Evolutionary conservation across 23 tunicate genomes (phyloP).

Genomic region (Diplosoma virens): DNA sequence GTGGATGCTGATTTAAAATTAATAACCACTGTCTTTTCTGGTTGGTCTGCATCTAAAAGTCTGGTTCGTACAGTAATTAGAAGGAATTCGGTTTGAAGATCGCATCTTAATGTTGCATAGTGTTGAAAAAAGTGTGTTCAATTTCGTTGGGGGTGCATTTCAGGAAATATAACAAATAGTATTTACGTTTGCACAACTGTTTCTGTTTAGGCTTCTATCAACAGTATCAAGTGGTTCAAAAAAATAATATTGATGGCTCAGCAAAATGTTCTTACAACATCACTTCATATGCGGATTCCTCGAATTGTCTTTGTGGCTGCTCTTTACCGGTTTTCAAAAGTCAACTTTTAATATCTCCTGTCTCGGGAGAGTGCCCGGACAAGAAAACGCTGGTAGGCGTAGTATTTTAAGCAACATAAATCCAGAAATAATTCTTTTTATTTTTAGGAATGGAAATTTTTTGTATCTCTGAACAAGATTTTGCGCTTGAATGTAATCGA

Average conservation of each 20-base stretch:
- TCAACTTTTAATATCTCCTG: constrained; percentile 31
- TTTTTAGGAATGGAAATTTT: constrained; percentile 53
- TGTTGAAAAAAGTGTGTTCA: too few relatives aligned
- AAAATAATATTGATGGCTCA: neutral
- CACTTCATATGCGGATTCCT: neutral
- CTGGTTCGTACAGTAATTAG: too few relatives aligned
- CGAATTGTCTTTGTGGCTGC: constrained; percentile 43
- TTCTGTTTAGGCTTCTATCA: neutral
- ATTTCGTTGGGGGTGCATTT: too few relatives aligned
- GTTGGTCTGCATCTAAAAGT: too few relatives aligned
- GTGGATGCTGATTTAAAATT: too few relatives aligned
- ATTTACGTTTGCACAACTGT: too few relatives aligned
- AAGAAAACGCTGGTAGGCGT: neutral
- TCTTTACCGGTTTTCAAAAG: neutral
- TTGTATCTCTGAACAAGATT: constrained; percentile 35
- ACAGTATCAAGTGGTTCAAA: neutral
- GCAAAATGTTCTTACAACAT: neutral
- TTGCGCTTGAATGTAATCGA: constrained; percentile 32
- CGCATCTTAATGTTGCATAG: too few relatives aligned
- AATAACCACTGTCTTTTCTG: too few relatives aligned
- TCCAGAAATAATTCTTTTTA: neutral
- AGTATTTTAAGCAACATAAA: neutral
- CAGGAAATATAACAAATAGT: too few relatives aligned
- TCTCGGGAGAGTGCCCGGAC: constrained; percentile 10
- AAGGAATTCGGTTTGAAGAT: too few relatives aligned